Base-by-base conservation (phyloP, 2,888 invertebrate species). In the Cephus rjabovi region DNA sequence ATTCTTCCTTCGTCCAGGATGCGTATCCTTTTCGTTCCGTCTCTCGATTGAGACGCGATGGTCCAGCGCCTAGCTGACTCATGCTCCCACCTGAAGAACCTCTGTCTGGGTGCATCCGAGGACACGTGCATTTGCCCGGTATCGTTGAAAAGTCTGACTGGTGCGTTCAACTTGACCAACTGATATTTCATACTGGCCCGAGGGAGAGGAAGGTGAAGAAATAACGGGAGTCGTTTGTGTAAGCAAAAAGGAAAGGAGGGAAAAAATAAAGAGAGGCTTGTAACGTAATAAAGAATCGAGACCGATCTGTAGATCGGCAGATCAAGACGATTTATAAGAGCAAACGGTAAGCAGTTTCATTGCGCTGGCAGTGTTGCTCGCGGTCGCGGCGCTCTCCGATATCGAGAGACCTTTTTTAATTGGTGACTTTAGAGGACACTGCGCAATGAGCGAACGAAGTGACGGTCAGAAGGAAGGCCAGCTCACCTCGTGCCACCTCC, bases 381-480 rank as follows among this genome's bases (percentile, higher is more conserved):
- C 78, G 40, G n/a, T n/a, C 11, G 68, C 84, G 85, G 83, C 83
- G 74, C 31, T 74, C 74, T 34, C 34, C 74, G 74, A 74, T 34
- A 74, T 74, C 74, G 35, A 34, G 34, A 30, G 34, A 23, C 34
- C 12, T 74, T 74, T 74, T 80, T 75, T 77, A 76, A 74, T 75
- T 81, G 82, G 79, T 75, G 82, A 77, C 82, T 83, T 83, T 81
- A 80, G 81, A 83, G 83, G 83, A 79, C 80, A 79, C 69, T 77
- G 73, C 79, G 70, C 74, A 74, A 33, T 74, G 74, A 78, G 78
- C 75, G 34, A 79, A 74, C 76, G 79, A 79, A 80, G 78, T 77
- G 83, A 76, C 81, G 76, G 80, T 77, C 80, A 75, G 30, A 77
- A 79, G 80, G 83, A 83, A 83, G 83, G 81, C 75, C 74, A 74